Evolutionary conservation across 2,113 vertebrate species (phyloP).

Genomic region (Ciconia boyciana): DNA sequence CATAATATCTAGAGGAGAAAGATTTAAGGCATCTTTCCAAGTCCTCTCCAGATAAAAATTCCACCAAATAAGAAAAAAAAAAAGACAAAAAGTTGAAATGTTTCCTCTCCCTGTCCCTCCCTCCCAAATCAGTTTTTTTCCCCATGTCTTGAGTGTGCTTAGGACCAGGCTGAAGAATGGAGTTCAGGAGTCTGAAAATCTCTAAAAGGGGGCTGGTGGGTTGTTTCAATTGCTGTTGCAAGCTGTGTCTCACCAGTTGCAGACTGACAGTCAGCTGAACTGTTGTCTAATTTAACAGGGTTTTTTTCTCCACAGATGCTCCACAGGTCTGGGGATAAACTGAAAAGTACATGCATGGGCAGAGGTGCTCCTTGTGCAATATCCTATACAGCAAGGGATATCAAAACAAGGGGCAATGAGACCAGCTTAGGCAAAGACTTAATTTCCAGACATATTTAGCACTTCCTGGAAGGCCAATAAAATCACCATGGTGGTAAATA

Average conservation of each 20-base stretch:
- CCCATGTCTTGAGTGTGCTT: not conserved
- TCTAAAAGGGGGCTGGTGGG: not conserved
- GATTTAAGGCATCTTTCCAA: not conserved
- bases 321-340: not conserved
- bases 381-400: not conserved
- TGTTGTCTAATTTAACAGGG: not conserved
- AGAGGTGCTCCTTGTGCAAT: not conserved
- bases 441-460: not conserved
- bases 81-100: not conserved
- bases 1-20: not conserved
- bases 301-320: not conserved
- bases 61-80: not conserved
- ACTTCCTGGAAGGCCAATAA: not conserved
- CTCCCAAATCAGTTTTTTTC: not conserved
- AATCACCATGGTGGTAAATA: not conserved
- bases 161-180: not conserved
- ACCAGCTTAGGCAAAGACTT: not conserved
- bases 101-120: not conserved
- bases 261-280: not conserved
- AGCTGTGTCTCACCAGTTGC: not conserved
- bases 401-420: not conserved
- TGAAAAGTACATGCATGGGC: not conserved
- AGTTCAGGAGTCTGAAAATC: not conserved
- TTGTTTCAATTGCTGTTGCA: not conserved
- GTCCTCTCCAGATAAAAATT: not conserved